Evolutionary conservation across 1,140 invertebrate species (phyloP).

Genomic region (Cheumatopsyche charites): DNA sequence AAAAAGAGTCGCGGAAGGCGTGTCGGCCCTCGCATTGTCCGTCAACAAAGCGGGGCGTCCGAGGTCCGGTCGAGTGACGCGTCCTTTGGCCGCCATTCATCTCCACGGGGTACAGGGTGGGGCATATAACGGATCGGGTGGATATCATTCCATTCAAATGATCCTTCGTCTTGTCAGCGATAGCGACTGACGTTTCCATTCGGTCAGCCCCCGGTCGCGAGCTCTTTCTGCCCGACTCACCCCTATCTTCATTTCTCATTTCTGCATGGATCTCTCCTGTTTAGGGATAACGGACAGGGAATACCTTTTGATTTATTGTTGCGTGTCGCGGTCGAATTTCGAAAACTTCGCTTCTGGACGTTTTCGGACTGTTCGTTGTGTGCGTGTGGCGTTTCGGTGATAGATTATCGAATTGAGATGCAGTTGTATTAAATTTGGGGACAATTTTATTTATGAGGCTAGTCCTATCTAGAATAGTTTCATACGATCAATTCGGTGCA

Average conservation of each 20-base stretch:
- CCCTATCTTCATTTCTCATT: slow-evolving; percentile 41
- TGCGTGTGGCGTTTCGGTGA: too few relatives aligned
- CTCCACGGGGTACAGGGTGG: slow-evolving; percentile 6
- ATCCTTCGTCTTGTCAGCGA: slow-evolving; percentile 42
- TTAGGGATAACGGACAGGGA: slow-evolving; percentile 36
- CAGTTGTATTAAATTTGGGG: too few relatives aligned
- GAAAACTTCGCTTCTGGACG: slow-evolving; percentile 9
- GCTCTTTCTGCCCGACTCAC: slow-evolving; percentile 16
- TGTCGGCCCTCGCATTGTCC: slow-evolving; percentile 27
- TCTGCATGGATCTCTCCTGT: slow-evolving; percentile 33
- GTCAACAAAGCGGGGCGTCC: slow-evolving; percentile 29
- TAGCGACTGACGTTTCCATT: slow-evolving; percentile 43
- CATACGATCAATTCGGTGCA: too few relatives aligned
- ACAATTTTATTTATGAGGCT: too few relatives aligned
- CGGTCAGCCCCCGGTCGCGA: slow-evolving; percentile 24
- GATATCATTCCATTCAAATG: slow-evolving; percentile 43
- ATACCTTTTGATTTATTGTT: slow-evolving; percentile 43
- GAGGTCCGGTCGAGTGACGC: slow-evolving; percentile 35
- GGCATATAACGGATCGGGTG: background rate
- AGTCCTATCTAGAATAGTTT: too few relatives aligned
- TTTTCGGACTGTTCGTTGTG: too few relatives aligned
- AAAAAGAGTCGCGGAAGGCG: background rate
- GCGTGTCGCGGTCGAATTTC: background rate
- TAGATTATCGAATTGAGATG: too few relatives aligned
- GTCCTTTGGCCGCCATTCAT: slow-evolving; percentile 43